Conservation (phyloP, 2,888 invertebrate species). For the Hypena proboscidalis region DNA sequence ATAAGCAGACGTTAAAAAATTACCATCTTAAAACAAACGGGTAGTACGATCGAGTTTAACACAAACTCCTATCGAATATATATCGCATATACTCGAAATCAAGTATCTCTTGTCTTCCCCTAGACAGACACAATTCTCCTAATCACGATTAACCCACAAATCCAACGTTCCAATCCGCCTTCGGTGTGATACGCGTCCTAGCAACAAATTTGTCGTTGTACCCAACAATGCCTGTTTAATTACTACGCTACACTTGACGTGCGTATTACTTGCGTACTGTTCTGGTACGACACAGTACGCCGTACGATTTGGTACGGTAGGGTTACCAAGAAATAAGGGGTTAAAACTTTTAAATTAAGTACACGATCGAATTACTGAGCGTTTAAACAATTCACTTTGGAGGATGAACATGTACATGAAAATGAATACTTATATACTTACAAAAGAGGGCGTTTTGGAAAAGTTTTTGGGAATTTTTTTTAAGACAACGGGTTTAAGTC, state of each 20-base stretch:
- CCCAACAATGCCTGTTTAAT: constrained; percentile 54
- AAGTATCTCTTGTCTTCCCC: too few relatives aligned
- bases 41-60: too few relatives aligned
- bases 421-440: too few relatives aligned
- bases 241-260: constrained; percentile 46
- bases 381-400: too few relatives aligned
- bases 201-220: constrained; percentile 43
- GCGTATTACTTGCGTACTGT: constrained; percentile 41
- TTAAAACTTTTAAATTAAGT: constrained; percentile 31
- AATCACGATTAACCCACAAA: not conserved
- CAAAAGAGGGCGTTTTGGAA: too few relatives aligned
- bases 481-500: too few relatives aligned
- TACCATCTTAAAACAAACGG: too few relatives aligned
- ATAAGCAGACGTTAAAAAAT: too few relatives aligned
- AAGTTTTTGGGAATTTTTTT: too few relatives aligned
- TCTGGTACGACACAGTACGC: constrained; percentile 18
- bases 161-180: constrained; percentile 12
- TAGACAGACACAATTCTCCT: not conserved
- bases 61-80: too few relatives aligned
- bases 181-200: constrained; percentile 45
- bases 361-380: constrained; percentile 2
- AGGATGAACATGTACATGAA: constrained; percentile 4
- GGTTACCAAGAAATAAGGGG: constrained; percentile 20
- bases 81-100: too few relatives aligned
- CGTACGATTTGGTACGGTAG: constrained; percentile 36